Evolutionary conservation across 2,113 vertebrate genomes (phyloP).

Genomic region (Peucedramus taeniatus): DNA sequence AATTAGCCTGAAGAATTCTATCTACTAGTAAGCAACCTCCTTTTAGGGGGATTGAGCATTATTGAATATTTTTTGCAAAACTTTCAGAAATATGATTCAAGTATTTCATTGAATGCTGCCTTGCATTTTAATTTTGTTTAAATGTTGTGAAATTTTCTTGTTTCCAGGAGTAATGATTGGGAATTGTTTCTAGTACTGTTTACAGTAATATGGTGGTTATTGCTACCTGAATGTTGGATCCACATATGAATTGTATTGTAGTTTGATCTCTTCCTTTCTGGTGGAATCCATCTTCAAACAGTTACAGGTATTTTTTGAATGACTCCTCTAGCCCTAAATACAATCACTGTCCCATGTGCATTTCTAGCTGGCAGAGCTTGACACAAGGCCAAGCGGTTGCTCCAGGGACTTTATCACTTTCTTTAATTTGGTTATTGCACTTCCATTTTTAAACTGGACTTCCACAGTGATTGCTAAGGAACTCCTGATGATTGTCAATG

Average conservation of each 20-base stretch:
- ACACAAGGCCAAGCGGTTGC: fast-evolving
- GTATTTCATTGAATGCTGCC: background rate
- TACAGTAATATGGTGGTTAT: background rate
- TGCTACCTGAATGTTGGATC: background rate
- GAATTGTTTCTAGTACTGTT: background rate
- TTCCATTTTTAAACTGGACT: background rate
- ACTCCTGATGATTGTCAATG: background rate
- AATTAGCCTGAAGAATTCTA: background rate
- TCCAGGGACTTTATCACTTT: background rate
- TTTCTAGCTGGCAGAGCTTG: background rate
- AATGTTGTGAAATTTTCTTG: background rate
- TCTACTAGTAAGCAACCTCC: background rate
- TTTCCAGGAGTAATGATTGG: background rate
- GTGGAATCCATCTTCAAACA: background rate
- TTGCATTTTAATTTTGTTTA: background rate
- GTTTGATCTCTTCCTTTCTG: background rate
- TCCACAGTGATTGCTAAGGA: background rate
- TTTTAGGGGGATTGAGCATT: background rate
- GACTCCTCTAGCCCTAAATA: background rate
- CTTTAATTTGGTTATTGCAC: background rate
- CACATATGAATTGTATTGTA: background rate
- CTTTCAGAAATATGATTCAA: background rate
- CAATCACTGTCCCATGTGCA: background rate
- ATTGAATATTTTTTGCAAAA: background rate
- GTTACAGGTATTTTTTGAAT: background rate